Base-by-base conservation (phyloP, 1,140 invertebrate species). In the Coenobita brevimanus region DNA sequence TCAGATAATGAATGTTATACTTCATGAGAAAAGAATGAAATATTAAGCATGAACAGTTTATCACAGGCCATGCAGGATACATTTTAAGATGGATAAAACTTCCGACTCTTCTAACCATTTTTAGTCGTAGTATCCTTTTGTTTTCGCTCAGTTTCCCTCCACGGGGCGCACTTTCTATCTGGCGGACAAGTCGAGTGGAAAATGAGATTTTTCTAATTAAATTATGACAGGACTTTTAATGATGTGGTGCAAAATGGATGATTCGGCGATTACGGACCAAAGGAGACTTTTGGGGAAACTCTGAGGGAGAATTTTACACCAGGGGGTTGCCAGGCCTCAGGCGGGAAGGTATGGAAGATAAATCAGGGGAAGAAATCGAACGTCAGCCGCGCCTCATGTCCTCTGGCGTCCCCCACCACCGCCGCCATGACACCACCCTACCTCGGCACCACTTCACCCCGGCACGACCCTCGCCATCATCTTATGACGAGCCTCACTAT, bases 151-250 rank as follows among this genome's bases (percentile, higher is more conserved):
- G 41, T 69, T 69, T 81, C 62, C 64, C 80, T 69, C 67, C 80
- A 50, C 80, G 41, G 24, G 24, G 27, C 69, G 71, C 27, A 60
- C 82, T 85, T 76, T 85, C 82, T 85, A 79, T 86, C 83, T 78
- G 54, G 36, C 60, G 69, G 62, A 86, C 83, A 86, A 86, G 83
- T 79, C 36, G 73, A 43, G 73, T 79, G 83, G 83, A 86, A 86
- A 86, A 86, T 86, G 83, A 86, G 83, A 79, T 86, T 86, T 86
- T 86, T 86, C 83, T 86, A 86, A 86, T 86, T 86, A 86, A 86
- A 86, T 86, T 86, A 86, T 86, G 83, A 86, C 83, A 86, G 73
- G 83, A 86, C 54, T 86, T 86, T 86, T 86, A 86, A 86, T 86
- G 83, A 86, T 86, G 83, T 86, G 83, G 83, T 79, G 83, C 83